Evolutionary conservation across 2,113 vertebrate species (phyloP).

Genomic region (Syrrhaptes paradoxus): DNA sequence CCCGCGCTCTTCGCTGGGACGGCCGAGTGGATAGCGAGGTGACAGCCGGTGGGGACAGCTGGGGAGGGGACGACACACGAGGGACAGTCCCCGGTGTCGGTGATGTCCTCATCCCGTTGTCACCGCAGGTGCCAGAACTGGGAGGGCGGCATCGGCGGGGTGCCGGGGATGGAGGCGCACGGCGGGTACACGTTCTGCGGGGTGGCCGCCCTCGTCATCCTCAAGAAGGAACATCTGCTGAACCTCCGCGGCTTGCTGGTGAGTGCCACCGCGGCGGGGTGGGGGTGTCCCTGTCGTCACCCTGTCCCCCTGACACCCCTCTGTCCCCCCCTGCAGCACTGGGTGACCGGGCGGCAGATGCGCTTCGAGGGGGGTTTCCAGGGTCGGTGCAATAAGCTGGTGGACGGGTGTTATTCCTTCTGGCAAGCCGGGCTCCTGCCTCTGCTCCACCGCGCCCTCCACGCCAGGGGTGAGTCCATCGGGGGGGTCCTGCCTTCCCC

Average conservation of each 20-base stretch:
- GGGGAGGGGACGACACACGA: too few species aligned
- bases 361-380: slow-evolving; percentile 96
- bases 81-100: accelerated
- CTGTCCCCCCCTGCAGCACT: slow-evolving; percentile 76
- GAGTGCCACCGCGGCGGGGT: slow-evolving; percentile 33
- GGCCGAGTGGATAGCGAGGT: slow-evolving; percentile 93
- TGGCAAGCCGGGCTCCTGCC: slow-evolving; percentile 96
- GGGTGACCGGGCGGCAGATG: slow-evolving; percentile 96
- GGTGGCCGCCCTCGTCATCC: slow-evolving; percentile 88
- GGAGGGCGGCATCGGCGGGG: slow-evolving; percentile 94
- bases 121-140: slow-evolving; percentile 93
- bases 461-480: slow-evolving; percentile 81
- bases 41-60: neutral
- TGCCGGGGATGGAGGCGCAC: slow-evolving; percentile 94
- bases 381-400: slow-evolving; percentile 96
- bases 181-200: slow-evolving; percentile 97
- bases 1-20: slow-evolving; percentile 88
- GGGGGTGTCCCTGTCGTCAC: neutral
- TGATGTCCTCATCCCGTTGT: accelerated
- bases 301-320: neutral
- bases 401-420: slow-evolving; percentile 98
- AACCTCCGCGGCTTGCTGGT: slow-evolving; percentile 91
- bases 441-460: slow-evolving; percentile 90
- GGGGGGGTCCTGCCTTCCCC: neutral
- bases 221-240: slow-evolving; percentile 89